Evolutionary conservation across 2,888 invertebrate genomes (phyloP).

Genomic region (Piscicola geometra): DNA sequence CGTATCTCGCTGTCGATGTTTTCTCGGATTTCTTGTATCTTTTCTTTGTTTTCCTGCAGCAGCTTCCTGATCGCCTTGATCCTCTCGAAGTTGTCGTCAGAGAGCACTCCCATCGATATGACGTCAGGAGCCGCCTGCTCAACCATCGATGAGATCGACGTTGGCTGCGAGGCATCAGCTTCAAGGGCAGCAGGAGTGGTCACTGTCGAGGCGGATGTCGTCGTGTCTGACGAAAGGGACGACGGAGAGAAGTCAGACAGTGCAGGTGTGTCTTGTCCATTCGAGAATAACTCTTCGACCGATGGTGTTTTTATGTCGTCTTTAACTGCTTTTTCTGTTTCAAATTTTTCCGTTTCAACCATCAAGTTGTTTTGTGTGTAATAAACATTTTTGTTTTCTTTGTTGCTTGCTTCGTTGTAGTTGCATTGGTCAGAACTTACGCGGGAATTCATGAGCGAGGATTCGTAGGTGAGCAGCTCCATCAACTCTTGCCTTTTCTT

Average conservation of each 20-base stretch:
- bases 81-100: slow-evolving; percentile 11
- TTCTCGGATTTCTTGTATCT: slow-evolving; percentile 24
- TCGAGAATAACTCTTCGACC: too few relatives aligned
- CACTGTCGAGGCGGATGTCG: neutral
- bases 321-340: neutral
- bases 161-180: neutral
- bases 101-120: neutral
- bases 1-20: slow-evolving; percentile 11
- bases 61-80: slow-evolving; percentile 25
- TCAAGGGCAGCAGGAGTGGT: neutral
- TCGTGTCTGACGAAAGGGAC: neutral
- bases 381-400: too few relatives aligned
- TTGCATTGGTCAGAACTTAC: neutral
- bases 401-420: neutral
- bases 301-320: too few relatives aligned
- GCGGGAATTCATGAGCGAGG: neutral
- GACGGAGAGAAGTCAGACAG: neutral
- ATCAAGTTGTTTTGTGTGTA: too few relatives aligned
- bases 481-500: neutral
- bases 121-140: neutral
- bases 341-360: neutral
- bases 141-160: neutral
- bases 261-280: neutral
- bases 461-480: neutral
- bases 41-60: slow-evolving; percentile 27